These are phyloP conservation scores for Carpatolechia fugitivella DNA, from an alignment of 2,888 invertebrate species.

Conservation along the genomic window DNA sequence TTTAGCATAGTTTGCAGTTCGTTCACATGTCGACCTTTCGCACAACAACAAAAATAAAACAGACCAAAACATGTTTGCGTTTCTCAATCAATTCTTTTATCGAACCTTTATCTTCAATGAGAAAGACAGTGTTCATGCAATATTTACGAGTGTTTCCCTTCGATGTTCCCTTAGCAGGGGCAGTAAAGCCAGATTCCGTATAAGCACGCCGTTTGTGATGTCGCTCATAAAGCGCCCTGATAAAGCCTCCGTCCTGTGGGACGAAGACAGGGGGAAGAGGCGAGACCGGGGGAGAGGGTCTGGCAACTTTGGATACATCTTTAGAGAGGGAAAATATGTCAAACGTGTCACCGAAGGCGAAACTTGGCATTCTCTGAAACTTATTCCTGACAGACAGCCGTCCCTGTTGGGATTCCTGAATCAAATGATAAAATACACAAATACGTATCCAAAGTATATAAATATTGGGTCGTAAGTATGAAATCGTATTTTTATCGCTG, in stretches of 20 bases:
- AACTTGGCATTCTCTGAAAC: slow-evolving; percentile 2
- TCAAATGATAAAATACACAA: background rate
- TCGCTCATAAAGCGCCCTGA: slow-evolving; percentile 56
- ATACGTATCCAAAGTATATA: background rate
- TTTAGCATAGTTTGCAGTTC: slow-evolving; percentile 8
- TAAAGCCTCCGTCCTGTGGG: slow-evolving; percentile 48
- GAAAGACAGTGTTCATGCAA: slow-evolving; percentile 31
- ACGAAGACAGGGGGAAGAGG: slow-evolving; percentile 30
- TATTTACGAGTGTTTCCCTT: slow-evolving; percentile 46
- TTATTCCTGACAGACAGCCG: slow-evolving; percentile 1
- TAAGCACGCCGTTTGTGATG: slow-evolving; percentile 48
- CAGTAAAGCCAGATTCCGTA: slow-evolving; percentile 55
- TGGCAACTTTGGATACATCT: slow-evolving; percentile 25
- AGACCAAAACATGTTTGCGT: slow-evolving; percentile 12
- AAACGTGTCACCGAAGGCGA: background rate
- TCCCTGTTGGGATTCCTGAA: background rate
- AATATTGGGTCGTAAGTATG: background rate
- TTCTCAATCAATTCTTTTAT: slow-evolving; percentile 9
- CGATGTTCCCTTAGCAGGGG: slow-evolving; percentile 35
- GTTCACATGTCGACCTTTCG: slow-evolving; percentile 8
- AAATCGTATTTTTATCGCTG: background rate
- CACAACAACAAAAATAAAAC: slow-evolving; percentile 6
- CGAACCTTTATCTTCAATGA: slow-evolving; percentile 12
- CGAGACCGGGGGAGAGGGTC: slow-evolving; percentile 6
- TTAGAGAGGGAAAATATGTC: slow-evolving; percentile 8